Conservation (phyloP, 2,113 vertebrate species). For the Xiphophorus hellerii region DNA sequence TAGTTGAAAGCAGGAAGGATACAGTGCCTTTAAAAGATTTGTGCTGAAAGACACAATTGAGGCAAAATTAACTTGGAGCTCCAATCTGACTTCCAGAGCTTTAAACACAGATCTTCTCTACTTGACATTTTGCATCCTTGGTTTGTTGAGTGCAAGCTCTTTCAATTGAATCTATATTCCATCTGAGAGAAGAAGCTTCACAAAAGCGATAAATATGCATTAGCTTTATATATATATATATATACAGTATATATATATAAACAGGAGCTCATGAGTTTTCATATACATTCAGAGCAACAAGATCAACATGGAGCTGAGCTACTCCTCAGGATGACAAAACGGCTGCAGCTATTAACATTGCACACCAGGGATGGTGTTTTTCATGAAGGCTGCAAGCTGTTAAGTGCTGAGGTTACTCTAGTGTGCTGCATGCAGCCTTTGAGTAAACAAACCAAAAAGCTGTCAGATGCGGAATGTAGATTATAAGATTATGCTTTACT, state of each 20-base stretch:
- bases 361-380: conserved; percentile 5
- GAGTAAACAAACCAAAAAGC: conserved; percentile 39
- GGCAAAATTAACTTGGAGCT: conserved; percentile 9
- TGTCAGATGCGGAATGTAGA: conserved; percentile 47
- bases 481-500: conserved; percentile 19
- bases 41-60: conserved; percentile 4
- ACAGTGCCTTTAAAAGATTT: not conserved
- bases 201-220: conserved; percentile 1
- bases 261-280: not conserved
- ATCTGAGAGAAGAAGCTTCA: not conserved
- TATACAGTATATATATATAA: too few relatives aligned
- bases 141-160: not conserved
- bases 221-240: not conserved
- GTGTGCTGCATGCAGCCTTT: conserved; percentile 11
- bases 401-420: conserved; percentile 19
- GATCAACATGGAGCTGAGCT: not conserved
- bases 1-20: not conserved
- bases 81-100: not conserved
- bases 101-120: not conserved
- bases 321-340: not conserved
- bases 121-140: not conserved
- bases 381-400: conserved; percentile 29
- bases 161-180: conserved; percentile 2
- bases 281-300: not conserved
- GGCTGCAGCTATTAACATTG: conserved; percentile 7